Base-by-base conservation (phyloP, 2,113 vertebrate species). In the Gallinago jamesoni region DNA sequence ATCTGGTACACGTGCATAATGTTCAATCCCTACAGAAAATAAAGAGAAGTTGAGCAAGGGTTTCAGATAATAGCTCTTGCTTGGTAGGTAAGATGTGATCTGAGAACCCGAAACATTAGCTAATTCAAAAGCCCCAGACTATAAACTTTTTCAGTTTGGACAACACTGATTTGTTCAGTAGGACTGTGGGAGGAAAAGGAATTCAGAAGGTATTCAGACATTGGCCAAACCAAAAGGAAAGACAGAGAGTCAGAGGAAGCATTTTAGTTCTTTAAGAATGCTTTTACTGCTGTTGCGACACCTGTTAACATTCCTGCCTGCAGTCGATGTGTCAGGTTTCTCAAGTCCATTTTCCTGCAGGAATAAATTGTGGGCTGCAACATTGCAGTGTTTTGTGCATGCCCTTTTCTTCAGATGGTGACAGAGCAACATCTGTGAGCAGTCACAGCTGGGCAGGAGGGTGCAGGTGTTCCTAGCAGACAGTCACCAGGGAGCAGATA, bases 321-420 rank as follows among this genome's bases (percentile, higher is more conserved):
- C 27, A 70, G 5, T 52, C 47, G 41, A 18, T 10, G 70, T 56
- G 77, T 72, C 87, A 17, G 19, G 18, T 35, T 75, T 53, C 45
- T 57, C 25, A 27, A 76, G 47, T 35, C 43, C 47, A 2, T 93
- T 53, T 76, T 50, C 47, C 50, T 43, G 55, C 22, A 31, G 70
- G 74, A 87, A 59, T 28, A 64, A 85, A 41, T 17, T 0, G 1
- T 3, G 53, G n/a, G 24, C 62, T 64, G 52, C 43, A n/a, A 0
- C 21, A 9, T 16, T 0, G 2, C 1, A 4, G 23, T 62, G 39
- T 43, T 86, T 35, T 55, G 48, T 74, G 56, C 47, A 1, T 2
- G 3, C 37, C 41, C 19, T 45, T 77, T 37, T 52, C 28, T 55
- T 60, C 63, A 17, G 31, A 9, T 56, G 57, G 74, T 82, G 81